Conservation (phyloP, 2,797 vertebrate genomes). For the Catamblyrhynchus diadema region DNA sequence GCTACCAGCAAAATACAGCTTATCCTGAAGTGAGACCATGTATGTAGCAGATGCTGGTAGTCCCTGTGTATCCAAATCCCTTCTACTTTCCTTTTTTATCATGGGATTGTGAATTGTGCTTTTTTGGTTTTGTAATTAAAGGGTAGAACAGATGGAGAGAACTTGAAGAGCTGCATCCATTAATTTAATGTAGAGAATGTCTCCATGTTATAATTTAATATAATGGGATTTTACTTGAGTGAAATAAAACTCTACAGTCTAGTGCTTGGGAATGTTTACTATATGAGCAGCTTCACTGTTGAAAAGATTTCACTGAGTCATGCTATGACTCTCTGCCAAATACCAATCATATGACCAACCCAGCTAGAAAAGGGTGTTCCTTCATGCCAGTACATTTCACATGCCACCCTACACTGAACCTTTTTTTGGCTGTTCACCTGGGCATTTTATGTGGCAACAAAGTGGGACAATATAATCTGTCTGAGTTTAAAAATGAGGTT, state of each 20-base stretch:
- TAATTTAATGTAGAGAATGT: neutral
- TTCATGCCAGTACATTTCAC: constrained; percentile 29
- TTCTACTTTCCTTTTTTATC: neutral
- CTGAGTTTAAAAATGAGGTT: neutral
- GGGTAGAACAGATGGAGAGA: constrained; percentile 4
- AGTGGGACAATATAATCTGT: neutral
- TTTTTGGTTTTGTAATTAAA: constrained; percentile 24
- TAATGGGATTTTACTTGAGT: constrained; percentile 25
- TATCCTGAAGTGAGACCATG: neutral
- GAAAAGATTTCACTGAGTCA: constrained; percentile 45
- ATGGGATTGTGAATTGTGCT: neutral
- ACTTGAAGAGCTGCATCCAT: neutral
- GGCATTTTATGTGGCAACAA: neutral
- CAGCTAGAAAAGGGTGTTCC: constrained; percentile 31
- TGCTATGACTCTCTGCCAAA: constrained; percentile 11
- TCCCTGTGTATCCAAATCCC: neutral
- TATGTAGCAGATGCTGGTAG: neutral
- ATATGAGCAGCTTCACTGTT: constrained; percentile 2
- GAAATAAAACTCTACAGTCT: neutral
- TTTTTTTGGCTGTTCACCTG: neutral
- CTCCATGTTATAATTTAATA: neutral
- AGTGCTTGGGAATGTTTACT: constrained; percentile 49
- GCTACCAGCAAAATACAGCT: neutral
- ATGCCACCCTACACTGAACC: neutral
- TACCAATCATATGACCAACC: constrained; percentile 41